Percentiles rank a stretch among this genome's conserved stretches.
Conservation (phyloP, 2,113 vertebrate genomes). For the Carassius auratus region DNA sequence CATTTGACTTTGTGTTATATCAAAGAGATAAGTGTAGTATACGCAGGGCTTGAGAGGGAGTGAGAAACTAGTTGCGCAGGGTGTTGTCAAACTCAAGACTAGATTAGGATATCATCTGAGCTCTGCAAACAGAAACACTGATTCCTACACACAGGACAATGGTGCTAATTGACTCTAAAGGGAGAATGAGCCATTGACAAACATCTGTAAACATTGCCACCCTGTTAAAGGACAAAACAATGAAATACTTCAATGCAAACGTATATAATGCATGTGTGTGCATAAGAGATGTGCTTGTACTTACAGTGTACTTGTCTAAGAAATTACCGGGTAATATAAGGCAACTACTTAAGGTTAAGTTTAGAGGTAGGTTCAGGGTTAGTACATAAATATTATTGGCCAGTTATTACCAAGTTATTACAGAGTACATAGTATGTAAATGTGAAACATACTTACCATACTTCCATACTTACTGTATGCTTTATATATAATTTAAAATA, state of each 20-base stretch:
- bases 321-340: too few relatives aligned
- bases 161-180: conserved; percentile 31
- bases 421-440: too few relatives aligned
- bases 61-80: conserved; percentile 26
- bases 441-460: too few relatives aligned
- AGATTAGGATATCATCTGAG: conserved; percentile 17
- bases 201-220: conserved; percentile 3
- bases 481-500: background rate
- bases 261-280: background rate
- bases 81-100: conserved; percentile 25
- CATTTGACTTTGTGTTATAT: conserved; percentile 8
- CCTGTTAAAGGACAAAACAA: background rate
- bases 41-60: background rate
- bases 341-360: too few relatives aligned
- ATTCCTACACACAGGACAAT: conserved; percentile 6
- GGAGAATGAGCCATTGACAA: conserved; percentile 1
- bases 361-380: too few relatives aligned
- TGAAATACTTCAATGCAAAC: background rate
- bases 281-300: too few relatives aligned
- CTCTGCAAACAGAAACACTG: conserved; percentile 26
- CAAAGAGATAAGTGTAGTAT: conserved; percentile 13
- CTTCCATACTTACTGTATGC: too few relatives aligned
- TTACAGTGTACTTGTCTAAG: too few relatives aligned
- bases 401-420: too few relatives aligned
- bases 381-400: too few relatives aligned